Base-by-base conservation (phyloP, 2,113 vertebrate species). In the Gymnobelideus leadbeateri region DNA sequence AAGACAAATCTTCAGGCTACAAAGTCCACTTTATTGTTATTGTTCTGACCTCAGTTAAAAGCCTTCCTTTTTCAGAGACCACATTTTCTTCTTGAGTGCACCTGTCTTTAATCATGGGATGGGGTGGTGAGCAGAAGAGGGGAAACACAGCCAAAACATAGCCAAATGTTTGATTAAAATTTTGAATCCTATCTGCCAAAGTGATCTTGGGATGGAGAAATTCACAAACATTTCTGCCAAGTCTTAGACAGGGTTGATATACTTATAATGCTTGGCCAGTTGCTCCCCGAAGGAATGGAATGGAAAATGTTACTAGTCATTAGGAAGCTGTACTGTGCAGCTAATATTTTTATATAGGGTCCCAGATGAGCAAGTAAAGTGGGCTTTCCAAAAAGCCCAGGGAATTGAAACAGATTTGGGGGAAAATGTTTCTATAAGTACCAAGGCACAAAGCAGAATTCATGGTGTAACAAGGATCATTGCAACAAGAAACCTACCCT, bases 391-490 rank as follows among this genome's bases (percentile, higher is more conserved):
- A 68, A 77, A 77, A 77, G 37, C 4, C 3, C 37, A 77, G 61
- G 37, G 37, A 77, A 77, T 77, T 77, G 55, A 57, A 93, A 94
- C 49, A 90, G 51, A 61, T 89, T 95, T 96, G 89, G 28, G 96
- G 95, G 93, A 91, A 96, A 97, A 90, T 90, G 24, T 49, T 95
- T 96, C 31, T 96, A 51, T 95, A 97, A 96, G 94, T 89, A 94
- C 91, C 92, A 92, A 89, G 2, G 93, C 94, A 95, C 57, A 47
- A 92, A 92, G 46, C 94, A 28, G 37, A 50, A 6, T 90, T 95
- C 93, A 54, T 89, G 91, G 93, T 97, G 51, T 26, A 46, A 94
- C 97, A 51, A 68, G 96, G 97, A 91, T 91, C 84, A 94, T 51
- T 94, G 46, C 91, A 91, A 90, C 94, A 93, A 96, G 95, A 96